Base-by-base conservation (phyloP, 2,888 invertebrate species). In the Glyphotaelius pellucidus region DNA sequence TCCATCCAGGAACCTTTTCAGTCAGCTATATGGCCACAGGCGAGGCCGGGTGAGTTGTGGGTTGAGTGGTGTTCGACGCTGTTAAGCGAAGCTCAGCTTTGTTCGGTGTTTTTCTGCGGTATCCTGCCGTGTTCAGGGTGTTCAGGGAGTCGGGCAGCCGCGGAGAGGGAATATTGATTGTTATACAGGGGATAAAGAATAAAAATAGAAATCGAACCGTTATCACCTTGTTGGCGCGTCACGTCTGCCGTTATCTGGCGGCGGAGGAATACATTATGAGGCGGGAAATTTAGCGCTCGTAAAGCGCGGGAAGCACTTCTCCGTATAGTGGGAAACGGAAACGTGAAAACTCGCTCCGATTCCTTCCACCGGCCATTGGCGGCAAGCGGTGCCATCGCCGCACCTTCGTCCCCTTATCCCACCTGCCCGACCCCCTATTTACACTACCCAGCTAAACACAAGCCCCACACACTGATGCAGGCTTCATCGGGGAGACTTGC, bases 151-250 rank as follows among this genome's bases (percentile, higher is more conserved):
- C 15, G 11, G 35, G 15, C 32, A 15, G 67, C 32, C 83, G 83
- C 14, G 9, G 38, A n/a, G 85, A 42, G 38, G 30, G 85, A 42
- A 30, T 86, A 86, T 38, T 42, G 85, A 86, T 86, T 86, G 85
- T 25, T n/a, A 42, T n/a, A 42, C 38, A 42, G 85, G 30, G n/a
- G 30, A 42, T 30, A 42, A 42, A 38, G 85, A 38, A 86, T 86
- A 86, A 86, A 86, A 86, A 42, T 4, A 42, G 42, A 42, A 86
- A 12, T 86, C 85, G 85, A 86, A 86, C 42, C 85, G 85, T 86
- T 86, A 86, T 86, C 85, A 86, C 42, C 85, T 86, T 42, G 85
- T 42, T 86, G 85, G 85, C 85, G 85, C 85, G 85, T 86, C 85
- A 86, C 85, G 85, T 42, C 42, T 25, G 42, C 85, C 38, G 85